Base-by-base conservation (phyloP, 1,140 invertebrate genomes). In the Sycophaga agraensis region DNA sequence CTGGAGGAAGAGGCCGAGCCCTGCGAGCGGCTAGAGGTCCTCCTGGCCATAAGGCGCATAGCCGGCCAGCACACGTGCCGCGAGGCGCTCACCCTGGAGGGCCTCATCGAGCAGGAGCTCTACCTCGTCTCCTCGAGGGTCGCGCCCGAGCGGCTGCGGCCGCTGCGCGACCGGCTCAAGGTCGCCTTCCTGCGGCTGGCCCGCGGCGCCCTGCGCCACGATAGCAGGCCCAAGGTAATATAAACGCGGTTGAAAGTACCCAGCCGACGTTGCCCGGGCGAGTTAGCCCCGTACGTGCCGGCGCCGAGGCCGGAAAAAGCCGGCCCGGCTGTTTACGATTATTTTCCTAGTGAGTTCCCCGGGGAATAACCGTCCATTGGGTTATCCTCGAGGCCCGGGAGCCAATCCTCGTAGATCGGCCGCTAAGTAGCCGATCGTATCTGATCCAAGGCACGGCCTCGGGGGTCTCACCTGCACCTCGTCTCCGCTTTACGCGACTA, bases 41-140 rank as follows among this genome's bases (percentile, higher is more conserved):
- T 88, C 40, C 2, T 72, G 79, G 2, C 82, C 53, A 70, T 87
- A 66, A 84, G 85, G 69, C 64, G 77, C 80, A 66, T 72, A 17
- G 65, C 68, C 9, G 28, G n/a, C 6, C 76, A 82, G 48, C 84
- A 86, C 54, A 79, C 82, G 37, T 86, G 85, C 67, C 67, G 76
- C 28, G 67, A 83, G 28, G 81, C 84, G 0, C 74, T 82, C 50
- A 84, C 87, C 64, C 74, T 89, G 5, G 72, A 82, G 35, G 76
- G 74, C 9, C 72, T 89, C 7, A 75, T 89, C n/a, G 84, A 88
- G 49, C 82, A 87, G 68, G 87, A 88, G 65, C 81, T 85, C 42
- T 82, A 84, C 64, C 75, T 89, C 14, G 68, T 87, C 4, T 74
- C 81, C 0, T 74, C 83, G 40, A 79, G 84, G 14, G 81, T 84